Conservation (phyloP, 2,888 invertebrate species). For the Bombylius discolor region DNA sequence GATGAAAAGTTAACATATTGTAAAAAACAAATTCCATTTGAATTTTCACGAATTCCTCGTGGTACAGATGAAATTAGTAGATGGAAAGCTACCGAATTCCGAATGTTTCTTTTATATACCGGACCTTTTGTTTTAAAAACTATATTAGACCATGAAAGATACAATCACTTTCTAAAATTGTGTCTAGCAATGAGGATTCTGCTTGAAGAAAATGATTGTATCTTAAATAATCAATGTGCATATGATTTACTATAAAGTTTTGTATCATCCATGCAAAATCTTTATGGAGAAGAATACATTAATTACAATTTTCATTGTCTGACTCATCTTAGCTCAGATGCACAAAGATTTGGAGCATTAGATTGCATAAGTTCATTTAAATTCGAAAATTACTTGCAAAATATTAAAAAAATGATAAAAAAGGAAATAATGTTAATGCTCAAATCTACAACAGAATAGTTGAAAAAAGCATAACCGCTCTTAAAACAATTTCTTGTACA, state of each 20-base stretch:
- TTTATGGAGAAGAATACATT: background rate
- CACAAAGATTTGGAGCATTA: background rate
- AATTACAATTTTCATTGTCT: background rate
- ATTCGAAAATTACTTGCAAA: no score
- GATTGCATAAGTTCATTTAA: no score
- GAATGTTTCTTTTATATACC: background rate
- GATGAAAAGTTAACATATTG: background rate
- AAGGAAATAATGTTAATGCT: no score
- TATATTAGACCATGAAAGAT: background rate
- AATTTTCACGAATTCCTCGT: background rate
- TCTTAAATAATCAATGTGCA: no score
- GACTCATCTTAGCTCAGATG: background rate
- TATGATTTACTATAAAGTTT: background rate
- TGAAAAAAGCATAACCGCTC: no score
- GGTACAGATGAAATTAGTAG: background rate
- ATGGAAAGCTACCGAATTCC: slow-evolving; percentile 12
- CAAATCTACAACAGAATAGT: no score
- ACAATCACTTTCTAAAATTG: background rate
- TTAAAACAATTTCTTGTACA: no score
- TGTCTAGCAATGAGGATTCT: no score
- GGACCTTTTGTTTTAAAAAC: background rate
- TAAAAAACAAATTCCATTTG: background rate
- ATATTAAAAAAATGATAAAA: no score
- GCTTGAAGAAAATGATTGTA: no score
- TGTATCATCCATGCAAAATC: background rate